Base-by-base conservation (phyloP, 2,888 invertebrate genomes). In the Chloroclysta siterata region DNA sequence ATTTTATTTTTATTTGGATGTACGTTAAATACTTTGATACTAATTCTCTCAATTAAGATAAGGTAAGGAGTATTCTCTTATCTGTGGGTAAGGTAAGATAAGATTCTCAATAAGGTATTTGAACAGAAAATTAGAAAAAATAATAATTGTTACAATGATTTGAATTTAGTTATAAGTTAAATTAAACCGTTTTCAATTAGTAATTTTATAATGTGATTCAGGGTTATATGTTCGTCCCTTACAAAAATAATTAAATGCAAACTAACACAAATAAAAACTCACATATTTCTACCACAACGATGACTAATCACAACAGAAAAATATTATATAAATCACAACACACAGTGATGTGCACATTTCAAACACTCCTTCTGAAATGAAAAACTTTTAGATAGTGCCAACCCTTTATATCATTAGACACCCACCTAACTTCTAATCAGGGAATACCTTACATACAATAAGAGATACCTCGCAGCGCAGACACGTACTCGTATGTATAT, bases 371-470 rank as follows among this genome's bases (percentile, higher is more conserved):
- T 73, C 65, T 73, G 71, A 83, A 59, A 75, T 82, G 79, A 80
- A 76, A 77, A 74, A 70, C 60, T 39, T 42, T 73, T 72, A 67
- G 78, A 82, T 84, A 80, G 73, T 70, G 60, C 46, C 73, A 70
- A 69, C 72, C 72, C 53, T 74, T 80, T 83, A 81, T 83, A 83
- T 77, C 65, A 64, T 73, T 70, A 73, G 70, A 71, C 67, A 70
- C 66, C 71, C 72, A 70, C 57, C 42, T 63, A 64, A 72, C 68
- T 63, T 63, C 39, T 77, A 80, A 80, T 78, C 77, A 64, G 62
- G 63, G 70, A 58, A 22, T 53, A 28, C 48, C 39, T 14, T 46
- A 14, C 15, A 1, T 39, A 39, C 36, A 14, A n/a, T 56, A 48
- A 50, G 29, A 48, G 42, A 47, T 44, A 44, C 54, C 14, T 46